phyloP scores from a whole-genome alignment of 92 coral and sea anemone species.

The Micromussa lordhowensis region DNA sequence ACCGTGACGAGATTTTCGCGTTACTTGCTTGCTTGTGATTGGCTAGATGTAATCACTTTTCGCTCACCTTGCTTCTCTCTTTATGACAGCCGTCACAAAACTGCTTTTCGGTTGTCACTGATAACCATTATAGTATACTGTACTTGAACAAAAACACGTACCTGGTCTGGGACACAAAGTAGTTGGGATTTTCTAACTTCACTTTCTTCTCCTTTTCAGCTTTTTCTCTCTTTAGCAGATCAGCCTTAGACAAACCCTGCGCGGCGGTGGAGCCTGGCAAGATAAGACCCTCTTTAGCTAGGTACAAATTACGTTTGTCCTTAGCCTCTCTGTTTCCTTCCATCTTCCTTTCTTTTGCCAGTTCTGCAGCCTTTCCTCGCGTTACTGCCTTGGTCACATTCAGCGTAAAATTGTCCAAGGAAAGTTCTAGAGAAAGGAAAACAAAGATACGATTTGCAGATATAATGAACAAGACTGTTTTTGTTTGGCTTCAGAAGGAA shows the following conservation, averaged over 20 bases:
- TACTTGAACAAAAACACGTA: not conserved
- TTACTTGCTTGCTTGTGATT: not conserved
- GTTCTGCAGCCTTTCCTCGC: slow-evolving; percentile 80
- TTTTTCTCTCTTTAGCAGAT: slow-evolving; percentile 86
- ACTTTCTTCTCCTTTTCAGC: slow-evolving; percentile 93
- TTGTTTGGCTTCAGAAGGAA: not conserved
- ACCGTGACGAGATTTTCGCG: not conserved
- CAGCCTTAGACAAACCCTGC: slow-evolving; percentile 77
- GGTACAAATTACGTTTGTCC: slow-evolving; percentile 91
- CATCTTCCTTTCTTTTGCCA: slow-evolving; percentile 68
- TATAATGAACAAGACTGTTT: not conserved
- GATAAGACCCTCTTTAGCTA: slow-evolving; percentile 91
- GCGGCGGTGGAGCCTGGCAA: slow-evolving; percentile 81
- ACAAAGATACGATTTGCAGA: not conserved
- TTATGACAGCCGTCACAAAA: too few species aligned
- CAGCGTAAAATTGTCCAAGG: slow-evolving; percentile 74
- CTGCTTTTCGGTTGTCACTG: not conserved
- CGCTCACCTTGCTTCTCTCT: too few species aligned
- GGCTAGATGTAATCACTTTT: not conserved
- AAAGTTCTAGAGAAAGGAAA: slow-evolving; percentile 41
- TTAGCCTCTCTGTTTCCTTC: slow-evolving; percentile 61
- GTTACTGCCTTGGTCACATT: slow-evolving; percentile 84
- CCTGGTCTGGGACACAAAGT: slow-evolving; percentile 92
- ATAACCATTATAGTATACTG: not conserved
- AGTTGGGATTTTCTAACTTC: slow-evolving; percentile 82